These are phyloP conservation scores for Conus ventricosus DNA, from an alignment of 1,140 invertebrate genomes.

Conservation along the genomic window DNA sequence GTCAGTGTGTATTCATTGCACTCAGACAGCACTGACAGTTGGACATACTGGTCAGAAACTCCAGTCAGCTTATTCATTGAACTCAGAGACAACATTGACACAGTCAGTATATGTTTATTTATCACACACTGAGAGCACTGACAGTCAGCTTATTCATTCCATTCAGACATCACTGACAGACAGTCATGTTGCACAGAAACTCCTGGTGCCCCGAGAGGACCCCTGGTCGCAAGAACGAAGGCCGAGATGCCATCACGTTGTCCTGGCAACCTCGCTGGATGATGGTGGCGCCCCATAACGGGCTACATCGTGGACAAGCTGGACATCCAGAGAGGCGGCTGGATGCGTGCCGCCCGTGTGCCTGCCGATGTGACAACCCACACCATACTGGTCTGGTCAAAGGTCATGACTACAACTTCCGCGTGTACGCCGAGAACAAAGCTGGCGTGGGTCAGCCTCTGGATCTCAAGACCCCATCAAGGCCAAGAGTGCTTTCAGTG, in stretches of 20 bases:
- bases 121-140: no score
- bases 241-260: conserved; percentile 92
- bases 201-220: conserved; percentile 94
- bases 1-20: no score
- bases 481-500: conserved; percentile 83
- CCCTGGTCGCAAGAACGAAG: conserved; percentile 91
- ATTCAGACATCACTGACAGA: no score
- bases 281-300: conserved; percentile 67
- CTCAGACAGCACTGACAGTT: no score
- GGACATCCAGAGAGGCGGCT: conserved; percentile 81
- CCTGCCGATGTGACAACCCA: conserved; percentile 54
- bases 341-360: conserved; percentile 91
- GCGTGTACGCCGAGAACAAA: conserved; percentile 96
- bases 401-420: conserved; percentile 97
- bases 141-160: no score
- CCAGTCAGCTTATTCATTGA: no score
- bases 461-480: conserved; percentile 87
- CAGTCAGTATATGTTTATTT: no score
- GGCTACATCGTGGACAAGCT: conserved; percentile 76
- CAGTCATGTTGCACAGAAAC: conserved; percentile 79
- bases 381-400: conserved; percentile 90
- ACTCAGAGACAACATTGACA: no score
- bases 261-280: conserved; percentile 68
- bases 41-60: no score
- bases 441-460: conserved; percentile 95